Evolutionary conservation across 1,140 invertebrate genomes (phyloP), one percentile per base, ranked within the genome.

Genomic region (Drosophila asahinai): DNA sequence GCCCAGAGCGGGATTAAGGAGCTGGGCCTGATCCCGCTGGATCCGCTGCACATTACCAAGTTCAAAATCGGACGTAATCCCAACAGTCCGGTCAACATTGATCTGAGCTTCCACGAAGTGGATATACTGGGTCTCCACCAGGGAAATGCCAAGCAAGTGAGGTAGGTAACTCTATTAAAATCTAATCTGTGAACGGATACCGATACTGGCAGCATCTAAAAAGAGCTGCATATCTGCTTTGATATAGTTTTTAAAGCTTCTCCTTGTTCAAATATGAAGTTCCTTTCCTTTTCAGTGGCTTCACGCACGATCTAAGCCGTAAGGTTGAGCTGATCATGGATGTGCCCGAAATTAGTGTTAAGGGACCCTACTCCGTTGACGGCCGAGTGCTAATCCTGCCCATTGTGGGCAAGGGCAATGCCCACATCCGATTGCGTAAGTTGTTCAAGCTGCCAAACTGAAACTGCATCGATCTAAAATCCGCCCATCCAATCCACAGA

Each of bases 371-470:
- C 66, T 79, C 76, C 8, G 90, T 94, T 17, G 91, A 93, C 7
- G 95, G 95, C 22, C 91, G 92, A 64, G 87, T 95, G 8, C 82
- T 95, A 2, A 91, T 95, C 14, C 78, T 95, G 17, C 95, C 95
- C 0, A 94, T 95, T 58, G 84, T 92, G n/a, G 95, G 95, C 27
- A 86, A 93, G 6, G 95, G 95, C n/a, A 40, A 45, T 0, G 74
- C 79, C 1, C 27, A 73, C 38, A 91, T 92, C 17, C 33, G 27
- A 0, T 54, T 92, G 19, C 48, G 91, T 92, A 81, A 61, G 62
- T 27, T 19, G 2, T 4, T 55, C 12, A 15, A 38, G 17, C 17
- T 0, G 8, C 9, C 5, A 30, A 15, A 6, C 25, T 4, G 0
- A 14, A 11, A 19, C 5, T 33, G 25, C 15, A 19, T 14, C 15